Evolutionary conservation across 2,113 vertebrate genomes (phyloP), one percentile per base, ranked within the genome.

Genomic region (Athene noctua): DNA sequence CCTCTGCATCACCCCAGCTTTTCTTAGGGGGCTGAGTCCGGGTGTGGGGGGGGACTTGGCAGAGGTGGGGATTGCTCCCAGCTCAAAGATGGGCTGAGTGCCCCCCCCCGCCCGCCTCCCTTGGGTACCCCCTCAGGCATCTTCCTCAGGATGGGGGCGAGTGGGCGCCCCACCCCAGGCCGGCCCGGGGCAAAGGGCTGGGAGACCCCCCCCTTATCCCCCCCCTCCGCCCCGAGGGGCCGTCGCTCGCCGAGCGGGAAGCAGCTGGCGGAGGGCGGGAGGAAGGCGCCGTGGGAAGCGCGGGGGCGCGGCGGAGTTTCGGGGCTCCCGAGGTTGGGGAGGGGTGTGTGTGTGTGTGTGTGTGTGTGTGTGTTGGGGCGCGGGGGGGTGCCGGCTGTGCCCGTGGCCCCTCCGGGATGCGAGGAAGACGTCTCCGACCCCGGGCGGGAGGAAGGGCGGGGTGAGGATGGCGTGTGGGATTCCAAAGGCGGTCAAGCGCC

Each of bases 381-480:
- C n/a, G 9, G 21, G 92, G 97, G 97, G 97, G 95, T 44, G 66
- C 90, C 90, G 78, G 83, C 29, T 15, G 42, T 44, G 42, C 42
- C 42, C 14, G 42, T 44, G 42, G 42, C 14, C 86, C 65, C 77
- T 29, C 29, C 57, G 65, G 71, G 44, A 4, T 11, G 73, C 95
- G 89, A 25, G 63, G 62, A 65, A 34, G 42, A 27, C 65, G 49
- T 44, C n/a, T 49, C 65, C 30, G 63, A 55, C 15, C 40, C 74
- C 58, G 55, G 46, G n/a, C 65, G 65, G 77, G 83, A 78, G 77
- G 80, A 51, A 80, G 88, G 88, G 86, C 67, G 81, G 85, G 88
- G 62, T 40, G 52, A 66, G n/a, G 90, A 59, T 57, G 86, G 65
- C 67, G 82, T 73, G 63, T 13, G 84, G 84, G 68, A 29, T 58